Evolutionary conservation across 2,888 invertebrate species (phyloP).

Genomic region (Mongoloraphidia duomilia): DNA sequence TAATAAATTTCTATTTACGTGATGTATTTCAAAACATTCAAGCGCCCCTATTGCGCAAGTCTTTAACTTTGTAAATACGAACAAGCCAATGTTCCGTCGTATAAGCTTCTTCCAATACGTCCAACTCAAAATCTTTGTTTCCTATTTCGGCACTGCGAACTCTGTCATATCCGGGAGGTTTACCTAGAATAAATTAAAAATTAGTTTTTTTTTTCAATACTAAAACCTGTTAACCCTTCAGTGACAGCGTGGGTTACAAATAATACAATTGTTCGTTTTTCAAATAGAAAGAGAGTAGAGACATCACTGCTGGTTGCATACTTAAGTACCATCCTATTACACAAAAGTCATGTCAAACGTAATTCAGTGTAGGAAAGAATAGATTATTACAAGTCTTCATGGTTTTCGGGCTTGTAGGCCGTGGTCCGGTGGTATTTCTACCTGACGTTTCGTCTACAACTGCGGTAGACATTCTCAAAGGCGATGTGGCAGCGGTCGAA

Average conservation of each 20-base stretch:
- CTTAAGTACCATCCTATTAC: too few relatives aligned
- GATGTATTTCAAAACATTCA: constrained; percentile 26
- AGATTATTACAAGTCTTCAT: not conserved
- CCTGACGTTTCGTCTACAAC: too few relatives aligned
- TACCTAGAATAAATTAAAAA: constrained; percentile 38
- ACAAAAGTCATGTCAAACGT: too few relatives aligned
- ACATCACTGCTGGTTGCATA: too few relatives aligned
- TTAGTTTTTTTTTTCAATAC: not conserved
- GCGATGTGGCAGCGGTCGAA: too few relatives aligned
- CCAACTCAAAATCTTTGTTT: constrained; percentile 94
- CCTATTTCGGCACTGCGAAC: constrained; percentile 96
- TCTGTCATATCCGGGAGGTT: constrained; percentile 91
- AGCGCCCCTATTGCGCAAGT: constrained; percentile 75
- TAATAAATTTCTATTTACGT: not conserved
- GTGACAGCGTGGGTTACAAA: too few relatives aligned
- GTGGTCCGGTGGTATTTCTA: too few relatives aligned
- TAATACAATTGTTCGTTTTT: too few relatives aligned
- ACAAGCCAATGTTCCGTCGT: constrained; percentile 99
- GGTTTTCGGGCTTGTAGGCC: too few relatives aligned
- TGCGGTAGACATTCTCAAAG: too few relatives aligned
- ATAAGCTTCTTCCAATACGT: constrained; percentile 98
- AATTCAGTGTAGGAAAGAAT: constrained; percentile 4
- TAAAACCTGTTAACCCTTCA: too few relatives aligned
- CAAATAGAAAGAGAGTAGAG: too few relatives aligned
- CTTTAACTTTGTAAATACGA: constrained; percentile 94